Base-by-base conservation (phyloP, 2,113 vertebrate species). In the Clarias magur region DNA sequence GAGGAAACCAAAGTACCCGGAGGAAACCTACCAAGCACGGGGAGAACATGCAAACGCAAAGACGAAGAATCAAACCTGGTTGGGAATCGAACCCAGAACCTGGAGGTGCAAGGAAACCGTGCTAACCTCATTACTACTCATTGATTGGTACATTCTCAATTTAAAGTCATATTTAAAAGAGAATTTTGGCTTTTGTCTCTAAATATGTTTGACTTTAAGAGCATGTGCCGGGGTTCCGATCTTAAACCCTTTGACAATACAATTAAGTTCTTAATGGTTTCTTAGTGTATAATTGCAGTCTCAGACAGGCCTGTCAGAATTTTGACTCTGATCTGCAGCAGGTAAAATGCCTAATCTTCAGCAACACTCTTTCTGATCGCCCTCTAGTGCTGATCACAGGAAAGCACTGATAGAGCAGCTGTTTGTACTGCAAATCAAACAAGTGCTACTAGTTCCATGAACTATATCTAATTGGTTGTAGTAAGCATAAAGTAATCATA, bases 301-400 rank as follows among this genome's bases (percentile, higher is more conserved):
- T 72, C 70, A 73, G 21, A 21, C 38, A 38, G 34, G 5, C 6
- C 21, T 75, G 72, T 12, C 8, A 23, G 34, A 23, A 4, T 25
- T 75, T 75, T 75, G 9, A 75, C 1, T 75, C 38, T n/a, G 34
- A 34, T 30, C 4, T 30, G 27, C 0, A n/a, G 67, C 27, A 68
- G 27, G 27, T 17, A 16, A 27, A 48, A 48, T 7, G 25, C 17
- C 30, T 57, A 7, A 27, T 78, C 11, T 15, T 56, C 53, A 65
- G 6, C 63, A 84, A 75, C 7, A 10, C 48, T 85, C 67, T 85
- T 84, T 81, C n/a, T 67, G 57, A 81, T 63, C 38, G 63, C 88
- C 86, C 79, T 89, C 88, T 87, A 82, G 83, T 76, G 86, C 54
- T 82, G n/a, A 78, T 62, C 12, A 53, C 56, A 15, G 25, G 34